Conservation (phyloP, 1,140 invertebrate genomes). For the Lordiphosa collinella region DNA sequence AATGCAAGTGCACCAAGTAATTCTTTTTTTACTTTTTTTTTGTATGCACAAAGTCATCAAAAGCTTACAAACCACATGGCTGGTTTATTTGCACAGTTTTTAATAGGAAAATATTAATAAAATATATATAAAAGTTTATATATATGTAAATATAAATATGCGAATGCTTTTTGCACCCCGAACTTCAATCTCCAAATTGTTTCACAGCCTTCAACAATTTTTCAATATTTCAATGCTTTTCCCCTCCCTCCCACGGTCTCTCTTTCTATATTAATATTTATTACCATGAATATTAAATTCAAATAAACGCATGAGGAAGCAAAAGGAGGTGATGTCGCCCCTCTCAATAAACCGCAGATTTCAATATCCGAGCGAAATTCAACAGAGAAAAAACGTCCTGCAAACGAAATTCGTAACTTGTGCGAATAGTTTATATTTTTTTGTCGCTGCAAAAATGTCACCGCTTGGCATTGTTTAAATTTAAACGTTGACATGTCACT, state of each 20-base stretch:
- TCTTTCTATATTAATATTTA: conserved; percentile 64
- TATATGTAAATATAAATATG: conserved; percentile 2
- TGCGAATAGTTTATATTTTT: conserved; percentile 44
- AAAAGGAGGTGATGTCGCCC: background rate
- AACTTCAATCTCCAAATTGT: conserved; percentile 54
- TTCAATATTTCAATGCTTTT: conserved; percentile 45
- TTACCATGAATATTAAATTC: conserved; percentile 66
- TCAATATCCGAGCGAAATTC: conserved; percentile 60
- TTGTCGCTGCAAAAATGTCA: conserved; percentile 28
- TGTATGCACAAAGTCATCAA: conserved; percentile 46
- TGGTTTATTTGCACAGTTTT: conserved; percentile 31
- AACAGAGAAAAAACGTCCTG: conserved; percentile 21
- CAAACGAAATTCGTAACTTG: conserved; percentile 36
- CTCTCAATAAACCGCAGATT: conserved; percentile 58
- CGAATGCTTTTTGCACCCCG: conserved; percentile 28
- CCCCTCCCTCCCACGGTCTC: background rate
- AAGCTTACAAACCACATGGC: conserved; percentile 18
- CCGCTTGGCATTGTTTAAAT: conserved; percentile 47
- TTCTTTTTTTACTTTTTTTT: conserved; percentile 29
- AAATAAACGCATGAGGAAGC: conserved; percentile 60
- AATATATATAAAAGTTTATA: conserved; percentile 24
- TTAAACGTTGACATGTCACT: conserved; percentile 64
- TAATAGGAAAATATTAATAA: conserved; percentile 67
- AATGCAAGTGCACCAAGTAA: conserved; percentile 58
- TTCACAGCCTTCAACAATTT: conserved; percentile 64